These are phyloP conservation scores for Hypercompe scribonia DNA, from an alignment of 2,888 invertebrate genomes.

Conservation along the genomic window DNA sequence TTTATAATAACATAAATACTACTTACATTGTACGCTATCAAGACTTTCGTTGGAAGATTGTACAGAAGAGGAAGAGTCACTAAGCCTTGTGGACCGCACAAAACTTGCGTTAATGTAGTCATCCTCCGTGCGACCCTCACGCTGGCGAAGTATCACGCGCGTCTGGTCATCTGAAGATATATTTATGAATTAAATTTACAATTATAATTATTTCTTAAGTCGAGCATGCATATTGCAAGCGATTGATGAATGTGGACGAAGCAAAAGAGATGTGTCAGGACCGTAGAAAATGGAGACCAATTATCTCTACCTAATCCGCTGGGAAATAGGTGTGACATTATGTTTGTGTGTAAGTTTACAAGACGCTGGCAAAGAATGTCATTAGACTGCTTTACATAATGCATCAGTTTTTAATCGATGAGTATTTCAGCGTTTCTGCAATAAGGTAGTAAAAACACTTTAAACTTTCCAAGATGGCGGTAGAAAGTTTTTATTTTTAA, in stretches of 20 bases:
- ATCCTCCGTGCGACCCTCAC: conserved; percentile 87
- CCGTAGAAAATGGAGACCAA: too few relatives aligned
- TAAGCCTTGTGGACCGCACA: conserved; percentile 87
- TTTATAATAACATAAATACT: too few relatives aligned
- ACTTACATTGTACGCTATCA: conserved; percentile 74
- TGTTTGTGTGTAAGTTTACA: not conserved
- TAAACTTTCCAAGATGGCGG: too few relatives aligned
- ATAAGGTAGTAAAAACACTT: too few relatives aligned
- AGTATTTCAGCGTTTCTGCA: not conserved
- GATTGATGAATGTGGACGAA: too few relatives aligned
- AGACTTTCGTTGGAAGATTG: conserved; percentile 76
- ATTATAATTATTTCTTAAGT: too few relatives aligned
- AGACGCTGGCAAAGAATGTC: not conserved
- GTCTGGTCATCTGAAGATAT: conserved; percentile 92
- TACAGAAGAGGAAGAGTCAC: conserved; percentile 62
- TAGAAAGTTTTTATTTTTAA: too few relatives aligned
- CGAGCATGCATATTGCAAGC: too few relatives aligned
- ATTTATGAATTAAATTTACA: not conserved
- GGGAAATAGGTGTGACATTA: too few relatives aligned
- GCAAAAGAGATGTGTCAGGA: too few relatives aligned
- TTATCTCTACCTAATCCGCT: too few relatives aligned
- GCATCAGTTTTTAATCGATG: not conserved
- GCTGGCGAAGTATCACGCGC: conserved; percentile 92
- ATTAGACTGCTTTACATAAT: not conserved
- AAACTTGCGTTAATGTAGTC: conserved; percentile 99